Evolutionary conservation across 2,113 vertebrate species (phyloP).

Genomic region (Callospermophilus lateralis): DNA sequence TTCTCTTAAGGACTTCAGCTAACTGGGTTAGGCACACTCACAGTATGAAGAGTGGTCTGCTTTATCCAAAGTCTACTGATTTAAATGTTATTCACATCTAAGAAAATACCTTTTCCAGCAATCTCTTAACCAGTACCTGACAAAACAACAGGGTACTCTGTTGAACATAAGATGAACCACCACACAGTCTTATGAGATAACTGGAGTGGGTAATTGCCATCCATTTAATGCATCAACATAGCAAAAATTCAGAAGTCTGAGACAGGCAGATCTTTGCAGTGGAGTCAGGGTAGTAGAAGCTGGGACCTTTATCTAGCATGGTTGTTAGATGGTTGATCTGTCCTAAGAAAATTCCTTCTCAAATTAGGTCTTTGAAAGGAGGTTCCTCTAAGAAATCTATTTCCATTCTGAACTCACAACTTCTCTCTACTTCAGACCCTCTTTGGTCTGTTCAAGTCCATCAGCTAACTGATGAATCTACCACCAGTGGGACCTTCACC

Average conservation of each 20-base stretch:
- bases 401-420: not conserved
- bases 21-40: not conserved
- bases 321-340: not conserved
- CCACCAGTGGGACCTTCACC: not conserved
- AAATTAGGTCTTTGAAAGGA: not conserved
- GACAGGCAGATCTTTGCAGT: not conserved
- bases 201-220: not conserved
- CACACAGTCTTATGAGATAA: not conserved
- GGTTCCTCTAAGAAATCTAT: not conserved
- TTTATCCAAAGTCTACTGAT: not conserved
- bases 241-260: not conserved
- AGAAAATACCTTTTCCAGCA: constrained; percentile 3
- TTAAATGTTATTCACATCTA: not conserved
- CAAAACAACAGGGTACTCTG: not conserved
- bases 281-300: not conserved
- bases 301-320: not conserved
- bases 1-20: not conserved
- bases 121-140: not conserved
- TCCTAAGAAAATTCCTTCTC: constrained; percentile 8
- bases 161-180: not conserved
- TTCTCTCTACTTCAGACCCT: not conserved
- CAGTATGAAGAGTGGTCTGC: not conserved
- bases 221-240: not conserved
- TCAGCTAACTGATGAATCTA: not conserved
- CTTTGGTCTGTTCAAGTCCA: not conserved